Evolutionary conservation across 2,888 invertebrate species (phyloP).

Genomic region (Ctena decussata): DNA sequence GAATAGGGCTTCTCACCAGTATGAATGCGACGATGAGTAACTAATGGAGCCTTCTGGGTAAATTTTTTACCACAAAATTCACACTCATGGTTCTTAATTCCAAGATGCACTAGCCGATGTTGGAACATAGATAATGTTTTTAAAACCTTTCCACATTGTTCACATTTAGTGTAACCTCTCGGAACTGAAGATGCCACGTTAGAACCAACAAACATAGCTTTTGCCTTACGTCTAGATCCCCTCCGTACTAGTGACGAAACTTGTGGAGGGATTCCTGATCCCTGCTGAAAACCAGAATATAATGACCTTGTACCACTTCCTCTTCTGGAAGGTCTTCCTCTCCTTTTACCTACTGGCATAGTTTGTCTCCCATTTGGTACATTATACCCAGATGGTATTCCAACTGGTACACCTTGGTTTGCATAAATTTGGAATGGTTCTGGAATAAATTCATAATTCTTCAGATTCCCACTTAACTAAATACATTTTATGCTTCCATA

Average conservation of each 20-base stretch:
- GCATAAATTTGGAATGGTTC: not conserved
- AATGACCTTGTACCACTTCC: too few species aligned
- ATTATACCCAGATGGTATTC: too few species aligned
- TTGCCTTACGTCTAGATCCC: too few species aligned
- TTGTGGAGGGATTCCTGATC: too few species aligned
- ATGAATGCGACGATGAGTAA: not conserved
- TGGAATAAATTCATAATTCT: too few species aligned
- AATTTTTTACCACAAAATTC: conserved; percentile 1
- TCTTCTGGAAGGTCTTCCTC: too few species aligned
- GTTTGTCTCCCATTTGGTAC: not conserved
- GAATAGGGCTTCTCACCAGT: not conserved
- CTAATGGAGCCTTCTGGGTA: not conserved
- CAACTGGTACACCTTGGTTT: not conserved
- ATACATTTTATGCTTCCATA: too few species aligned
- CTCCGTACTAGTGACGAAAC: too few species aligned
- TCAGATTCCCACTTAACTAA: too few species aligned
- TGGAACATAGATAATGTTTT: not conserved
- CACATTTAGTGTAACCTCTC: not conserved
- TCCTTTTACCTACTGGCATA: not conserved
- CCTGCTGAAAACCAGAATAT: too few species aligned
- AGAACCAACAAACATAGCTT: too few species aligned
- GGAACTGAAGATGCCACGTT: not conserved
- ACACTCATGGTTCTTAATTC: not conserved
- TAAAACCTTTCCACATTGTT: not conserved
- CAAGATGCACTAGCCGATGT: not conserved